Evolutionary conservation across 23 tunicate genomes (phyloP), one percentile per base, ranked within the genome.

Genomic region (Ascidia mentula): DNA sequence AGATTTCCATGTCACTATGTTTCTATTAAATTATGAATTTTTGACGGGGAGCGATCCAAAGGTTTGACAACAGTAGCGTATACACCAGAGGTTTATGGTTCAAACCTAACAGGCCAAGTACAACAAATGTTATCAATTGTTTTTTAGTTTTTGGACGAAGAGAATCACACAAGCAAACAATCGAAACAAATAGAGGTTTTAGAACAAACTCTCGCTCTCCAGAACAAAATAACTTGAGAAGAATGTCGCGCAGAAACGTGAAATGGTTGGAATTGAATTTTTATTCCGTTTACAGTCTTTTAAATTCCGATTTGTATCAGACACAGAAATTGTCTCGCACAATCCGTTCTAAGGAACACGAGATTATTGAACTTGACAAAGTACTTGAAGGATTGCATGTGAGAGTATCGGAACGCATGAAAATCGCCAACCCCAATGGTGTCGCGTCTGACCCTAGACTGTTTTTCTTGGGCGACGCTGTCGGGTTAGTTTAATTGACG

Each of bases 371-470:
- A 46, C 86, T 95, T 4, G 96, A 86, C 72, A 82, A 80, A 70
- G 83, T 92, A 12, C 59, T 89, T 1, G 89, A 95, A 42, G 99
- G 90, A 77, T 86, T 95, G 38, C 92, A 83, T 70, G 86, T 95
- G 5, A 78, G 92, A 17, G 99, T 95, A 45, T 95, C 99, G 15
- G 99, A 95, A 60, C 60, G 96, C 37, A 77, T 86, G 77, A 95
- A 95, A 34, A 95, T 95, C 31, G 71, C 78, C 12, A 79, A 86
- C 0, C 84, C 80, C 8, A 90, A 95, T 45, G 91, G 95, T 89
- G 38, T 13, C n/a, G n/a, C n/a, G n/a, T n/a, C n/a, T n/a, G n/a
- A n/a, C n/a, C n/a, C n/a, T n/a, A n/a, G n/a, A n/a, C n/a, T n/a
- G n/a, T n/a, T n/a, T n/a, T n/a, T n/a, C n/a, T n/a, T n/a, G n/a